These are phyloP conservation scores for Caenorhabditis wallacei DNA, from an alignment of 2,888 invertebrate genomes.

Conservation along the genomic window DNA sequence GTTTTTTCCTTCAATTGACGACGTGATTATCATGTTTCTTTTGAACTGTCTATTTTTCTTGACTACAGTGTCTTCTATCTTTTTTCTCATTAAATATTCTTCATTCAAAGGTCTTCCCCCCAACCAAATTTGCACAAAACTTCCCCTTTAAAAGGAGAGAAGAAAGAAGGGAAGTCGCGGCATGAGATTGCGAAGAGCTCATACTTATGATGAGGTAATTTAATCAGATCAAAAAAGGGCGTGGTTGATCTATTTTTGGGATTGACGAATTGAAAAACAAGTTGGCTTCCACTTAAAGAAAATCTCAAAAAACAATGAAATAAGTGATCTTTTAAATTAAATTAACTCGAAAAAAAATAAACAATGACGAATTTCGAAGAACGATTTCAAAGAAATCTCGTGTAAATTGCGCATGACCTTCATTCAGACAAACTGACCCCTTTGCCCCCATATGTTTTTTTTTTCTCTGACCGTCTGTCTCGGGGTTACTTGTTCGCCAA, in stretches of 20 bases:
- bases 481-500: slow-evolving; percentile 44
- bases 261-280: too few relatives aligned
- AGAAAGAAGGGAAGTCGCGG: slow-evolving; percentile 30
- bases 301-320: background rate
- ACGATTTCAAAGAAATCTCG: slow-evolving; percentile 22
- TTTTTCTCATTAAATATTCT: background rate
- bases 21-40: slow-evolving; percentile 9
- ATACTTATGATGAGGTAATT: slow-evolving; percentile 64
- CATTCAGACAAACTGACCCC: slow-evolving; percentile 25
- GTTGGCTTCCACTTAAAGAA: background rate
- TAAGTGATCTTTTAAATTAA: slow-evolving; percentile 7
- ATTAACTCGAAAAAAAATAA: background rate
- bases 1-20: background rate
- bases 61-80: background rate
- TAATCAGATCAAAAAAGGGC: background rate
- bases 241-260: background rate
- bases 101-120: slow-evolving; percentile 6
- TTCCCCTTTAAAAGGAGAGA: background rate
- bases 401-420: slow-evolving; percentile 30
- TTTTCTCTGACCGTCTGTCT: slow-evolving; percentile 42
- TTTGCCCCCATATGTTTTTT: background rate
- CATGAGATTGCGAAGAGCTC: slow-evolving; percentile 64
- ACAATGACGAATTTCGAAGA: slow-evolving; percentile 26
- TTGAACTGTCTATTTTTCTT: slow-evolving; percentile 1
- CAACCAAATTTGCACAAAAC: slow-evolving; percentile 6